Conservation (phyloP, 2,113 vertebrate genomes). For the Osmerus eperlanus region DNA sequence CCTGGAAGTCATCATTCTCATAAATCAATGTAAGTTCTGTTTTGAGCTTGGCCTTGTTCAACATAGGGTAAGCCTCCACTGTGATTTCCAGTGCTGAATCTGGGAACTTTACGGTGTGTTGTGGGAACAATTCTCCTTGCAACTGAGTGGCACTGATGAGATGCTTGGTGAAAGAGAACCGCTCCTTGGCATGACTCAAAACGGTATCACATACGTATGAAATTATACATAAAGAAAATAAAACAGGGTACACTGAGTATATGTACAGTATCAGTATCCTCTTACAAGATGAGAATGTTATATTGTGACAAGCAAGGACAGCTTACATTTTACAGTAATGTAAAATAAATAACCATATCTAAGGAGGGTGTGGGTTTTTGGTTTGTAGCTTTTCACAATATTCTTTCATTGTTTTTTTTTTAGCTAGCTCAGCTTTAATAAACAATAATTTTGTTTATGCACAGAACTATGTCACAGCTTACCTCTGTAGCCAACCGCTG, state of each 20-base stretch:
- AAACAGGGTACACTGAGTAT: not conserved
- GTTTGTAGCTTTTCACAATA: no score
- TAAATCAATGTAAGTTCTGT: constrained; percentile 33
- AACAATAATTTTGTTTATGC: no score
- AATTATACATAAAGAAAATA: not conserved
- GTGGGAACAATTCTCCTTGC: constrained; percentile 12
- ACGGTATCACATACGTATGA: constrained; percentile 13
- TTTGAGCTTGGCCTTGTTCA: constrained; percentile 32
- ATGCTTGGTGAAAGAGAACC: constrained; percentile 20
- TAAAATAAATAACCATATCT: no score
- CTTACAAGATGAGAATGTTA: not conserved
- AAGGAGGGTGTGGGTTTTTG: no score
- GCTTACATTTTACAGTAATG: no score
- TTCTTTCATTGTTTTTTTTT: no score
- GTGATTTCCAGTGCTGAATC: constrained; percentile 20
- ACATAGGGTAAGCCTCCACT: constrained; percentile 22
- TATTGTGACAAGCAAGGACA: constrained; percentile 8
- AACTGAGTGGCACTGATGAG: constrained; percentile 25
- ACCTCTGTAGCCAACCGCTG: no score
- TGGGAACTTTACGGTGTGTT: not conserved
- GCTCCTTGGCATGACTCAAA: constrained; percentile 10
- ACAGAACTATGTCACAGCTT: no score
- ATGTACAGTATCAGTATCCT: not conserved
- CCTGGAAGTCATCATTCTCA: constrained; percentile 20
- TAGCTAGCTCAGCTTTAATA: no score